phyloP scores from a whole-genome alignment of 2,113 vertebrate genomes.

The Gambusia affinis region DNA sequence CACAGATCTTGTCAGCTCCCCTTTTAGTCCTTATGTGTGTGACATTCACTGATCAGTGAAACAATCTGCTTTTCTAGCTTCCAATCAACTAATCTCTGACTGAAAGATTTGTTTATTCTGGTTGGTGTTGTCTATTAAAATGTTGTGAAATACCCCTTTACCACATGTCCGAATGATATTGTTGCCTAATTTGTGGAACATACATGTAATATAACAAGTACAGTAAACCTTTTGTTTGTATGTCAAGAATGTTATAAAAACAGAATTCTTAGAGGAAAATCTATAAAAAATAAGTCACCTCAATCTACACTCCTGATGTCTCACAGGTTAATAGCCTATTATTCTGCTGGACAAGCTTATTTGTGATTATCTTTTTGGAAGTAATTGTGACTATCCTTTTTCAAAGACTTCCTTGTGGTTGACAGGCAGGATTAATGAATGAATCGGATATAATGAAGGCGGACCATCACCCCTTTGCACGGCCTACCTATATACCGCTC shows the following conservation, averaged over 20 bases:
- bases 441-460: slow-evolving; percentile 44
- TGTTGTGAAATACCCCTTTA: background rate
- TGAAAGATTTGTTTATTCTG: background rate
- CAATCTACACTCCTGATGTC: slow-evolving; percentile 42
- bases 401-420: slow-evolving; percentile 35
- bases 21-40: background rate
- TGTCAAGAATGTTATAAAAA: background rate
- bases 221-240: background rate
- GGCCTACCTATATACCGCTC: slow-evolving; percentile 49
- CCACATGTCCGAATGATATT: background rate
- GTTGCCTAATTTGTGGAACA: background rate
- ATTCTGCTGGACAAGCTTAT: slow-evolving; percentile 59
- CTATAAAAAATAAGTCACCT: slow-evolving; percentile 19
- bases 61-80: background rate
- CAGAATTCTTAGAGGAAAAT: slow-evolving; percentile 15
- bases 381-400: slow-evolving; percentile 5
- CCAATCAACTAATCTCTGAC: background rate
- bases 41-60: background rate
- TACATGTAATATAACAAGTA: background rate
- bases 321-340: slow-evolving; percentile 66
- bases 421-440: slow-evolving; percentile 48
- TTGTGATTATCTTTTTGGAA: slow-evolving; percentile 50
- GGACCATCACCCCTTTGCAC: slow-evolving; percentile 51
- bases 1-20: background rate
- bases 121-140: background rate